Evolutionary conservation across 2,888 invertebrate genomes (phyloP), one percentile per base, ranked within the genome.

Genomic region (Perithous albicinctus): DNA sequence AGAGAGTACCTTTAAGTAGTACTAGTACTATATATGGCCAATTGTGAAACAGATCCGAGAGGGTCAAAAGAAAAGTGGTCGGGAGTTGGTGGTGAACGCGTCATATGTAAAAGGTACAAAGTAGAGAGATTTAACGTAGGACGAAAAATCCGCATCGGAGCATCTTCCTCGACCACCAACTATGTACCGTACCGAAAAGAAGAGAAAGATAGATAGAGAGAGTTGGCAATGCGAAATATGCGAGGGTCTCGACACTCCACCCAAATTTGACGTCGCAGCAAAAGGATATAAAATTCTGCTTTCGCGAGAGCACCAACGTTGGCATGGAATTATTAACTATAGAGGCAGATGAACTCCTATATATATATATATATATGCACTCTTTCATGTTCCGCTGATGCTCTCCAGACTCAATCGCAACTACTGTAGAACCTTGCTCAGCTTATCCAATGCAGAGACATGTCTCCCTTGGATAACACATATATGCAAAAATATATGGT

Each of bases 181-280:
- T 15, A 29, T 12, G 15, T 2, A 1, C n/a, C 15, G 1, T 56
- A 26, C 26, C 8, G 38, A 54, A 10, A 54, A 18, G 29, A 10
- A 10, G 2, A 18, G 18, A 29, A 32, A 32, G n/a, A n/a, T n/a
- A n/a, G n/a, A n/a, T n/a, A 41, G 6, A 23, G 38, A 20, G 18
- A 32, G 32, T 18, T 56, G 43, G 59, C 72, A 46, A 29, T 59
- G 59, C 43, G 72, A 72, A 72, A 59, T 46, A 43, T 41, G 43
- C 41, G 63, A 63, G 20, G 38, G 20, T 61, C 61, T n/a, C 38
- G 41, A 32, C 32, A 15, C 15, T 32, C n/a, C 41, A 18, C 10
- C 12, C 70, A 0, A 67, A 67, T 41, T 59, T 59, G n/a, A 18
- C 59, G 15, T 43, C 29, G 12, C 32, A 29, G 2, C 43, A 59